Evolutionary conservation across 2,113 vertebrate species (phyloP).

Genomic region (Thunnus thynnus): DNA sequence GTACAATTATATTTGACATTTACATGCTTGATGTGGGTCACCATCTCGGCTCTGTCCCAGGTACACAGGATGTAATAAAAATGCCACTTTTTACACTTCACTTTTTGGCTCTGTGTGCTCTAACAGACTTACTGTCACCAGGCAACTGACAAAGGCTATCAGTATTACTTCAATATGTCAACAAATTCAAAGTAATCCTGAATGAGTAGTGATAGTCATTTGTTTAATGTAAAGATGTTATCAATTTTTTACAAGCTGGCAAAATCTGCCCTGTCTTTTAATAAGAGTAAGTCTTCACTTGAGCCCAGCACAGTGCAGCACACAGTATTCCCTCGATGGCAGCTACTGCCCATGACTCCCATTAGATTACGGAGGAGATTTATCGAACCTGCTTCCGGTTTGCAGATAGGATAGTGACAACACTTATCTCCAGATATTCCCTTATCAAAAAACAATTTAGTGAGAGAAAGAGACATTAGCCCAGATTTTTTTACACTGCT

Average conservation of each 20-base stretch:
- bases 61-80: not conserved
- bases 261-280: conserved; percentile 41
- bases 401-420: conserved; percentile 75
- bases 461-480: conserved; percentile 76
- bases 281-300: conserved; percentile 4
- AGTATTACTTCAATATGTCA: conserved; percentile 75
- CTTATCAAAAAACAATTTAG: conserved; percentile 84
- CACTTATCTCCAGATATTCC: conserved; percentile 79
- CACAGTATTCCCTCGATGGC: conserved; percentile 21
- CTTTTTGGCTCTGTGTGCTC: conserved; percentile 20
- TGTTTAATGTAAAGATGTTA: conserved; percentile 77
- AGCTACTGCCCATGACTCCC: conserved; percentile 54
- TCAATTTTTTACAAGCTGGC: conserved; percentile 61
- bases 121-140: conserved; percentile 37
- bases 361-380: conserved; percentile 71
- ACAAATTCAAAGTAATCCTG: conserved; percentile 76
- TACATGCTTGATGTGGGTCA: not conserved
- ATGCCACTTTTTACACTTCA: conserved; percentile 2
- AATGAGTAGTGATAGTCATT: conserved; percentile 67
- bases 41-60: not conserved
- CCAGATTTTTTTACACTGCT: conserved; percentile 62
- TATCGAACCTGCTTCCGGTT: conserved; percentile 78
- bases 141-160: conserved; percentile 73
- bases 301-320: not conserved
- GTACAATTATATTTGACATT: not conserved